Base-by-base conservation (phyloP, 2,888 invertebrate genomes). In the Pollenia griseotomentosa region DNA sequence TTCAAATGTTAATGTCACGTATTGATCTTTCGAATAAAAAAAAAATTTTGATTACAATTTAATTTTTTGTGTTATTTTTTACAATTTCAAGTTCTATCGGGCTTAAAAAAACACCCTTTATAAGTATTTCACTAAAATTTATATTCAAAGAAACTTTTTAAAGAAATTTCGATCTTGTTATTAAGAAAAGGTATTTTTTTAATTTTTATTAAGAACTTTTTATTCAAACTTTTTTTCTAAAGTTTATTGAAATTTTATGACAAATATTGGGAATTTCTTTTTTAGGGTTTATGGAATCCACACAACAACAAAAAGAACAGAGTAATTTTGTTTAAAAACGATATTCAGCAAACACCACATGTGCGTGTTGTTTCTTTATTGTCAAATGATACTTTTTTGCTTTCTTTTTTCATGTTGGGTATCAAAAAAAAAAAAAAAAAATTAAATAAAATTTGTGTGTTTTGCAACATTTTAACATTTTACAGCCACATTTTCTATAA, bases 241-340 rank as follows among this genome's bases (percentile, higher is more conserved):
- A 23, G 19, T 74, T 57, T 71, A 86, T 86, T 86, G 74, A 86
- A 86, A 70, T 75, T 79, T 79, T 86, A 79, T 79, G 65, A 33
- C 55, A 53, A 75, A 68, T 42, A 73, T 78, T 83, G 59, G 4
- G 51, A 44, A n/a, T 6, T 33, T 33, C 2, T 75, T 23, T 77
- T 74, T 74, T 80, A 75, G 63, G n/a, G 53, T 9, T 63, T 19
- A 80, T 65, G 55, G 19, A 57, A 57, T 48, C 65, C 59, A 66
- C 57, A 65, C 12, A 51, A 48, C 12, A n/a, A 57, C 44, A 48
- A n/a, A n/a, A 14, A 42, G 63, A 51, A 51, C 68, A 70, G 42
- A 61, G 40, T 51, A 42, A 57, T 57, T 66, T 65, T 65, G 55
- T 77, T 77, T 33, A 10, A 16, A 57, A 53, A 14, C n/a, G 10